Evolutionary conservation across 2,888 invertebrate species (phyloP), one percentile per base, ranked within the genome.

Genomic region (Ennomos erosarius): DNA sequence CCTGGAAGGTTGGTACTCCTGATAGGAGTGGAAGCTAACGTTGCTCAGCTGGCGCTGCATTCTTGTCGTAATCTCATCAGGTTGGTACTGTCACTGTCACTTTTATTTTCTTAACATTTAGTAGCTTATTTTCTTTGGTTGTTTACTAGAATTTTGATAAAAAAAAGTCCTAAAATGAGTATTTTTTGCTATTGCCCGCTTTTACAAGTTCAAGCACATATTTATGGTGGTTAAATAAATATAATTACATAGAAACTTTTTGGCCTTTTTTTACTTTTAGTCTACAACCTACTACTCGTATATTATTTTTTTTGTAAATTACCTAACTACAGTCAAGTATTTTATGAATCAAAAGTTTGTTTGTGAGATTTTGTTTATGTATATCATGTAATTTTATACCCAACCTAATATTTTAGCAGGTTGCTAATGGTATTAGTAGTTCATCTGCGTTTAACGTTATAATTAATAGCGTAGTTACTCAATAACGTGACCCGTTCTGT

Each of bases 11-110:
- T 93, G 92, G 74, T 92, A 90, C 44, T 92, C 92, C 78, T 91
- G 90, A 67, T 92, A 92, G 9, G 91, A 86, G 53, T 88, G 85
- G 65, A 84, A 79, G 75, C 89, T 90, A 64, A 90, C 89, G 74
- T 92, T 92, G 79, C 90, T 93, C 71, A 90, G 77, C 80, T 88
- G 92, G 55, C 89, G 81, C 82, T 90, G 88, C 90, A 88, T 88
- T 33, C 51, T 68, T 46, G 68, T 77, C 71, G 73, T 64, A 69
- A 70, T 74, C 61, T 71, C 74, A 78, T 74, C 68, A 67, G 75
- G 68, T 71, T 74, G 66, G 70, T 59, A 71, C 60, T 62, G 51
- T 11, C 64, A 58, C 61, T 61, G 6, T 26, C 46, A 54, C 54
- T 46, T 16, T 16, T 13, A 6, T 48, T 34, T 40, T 34, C n/a